These are phyloP conservation scores for Osmoderma eremita DNA, from an alignment of 2,888 invertebrate genomes.

Conservation along the genomic window DNA sequence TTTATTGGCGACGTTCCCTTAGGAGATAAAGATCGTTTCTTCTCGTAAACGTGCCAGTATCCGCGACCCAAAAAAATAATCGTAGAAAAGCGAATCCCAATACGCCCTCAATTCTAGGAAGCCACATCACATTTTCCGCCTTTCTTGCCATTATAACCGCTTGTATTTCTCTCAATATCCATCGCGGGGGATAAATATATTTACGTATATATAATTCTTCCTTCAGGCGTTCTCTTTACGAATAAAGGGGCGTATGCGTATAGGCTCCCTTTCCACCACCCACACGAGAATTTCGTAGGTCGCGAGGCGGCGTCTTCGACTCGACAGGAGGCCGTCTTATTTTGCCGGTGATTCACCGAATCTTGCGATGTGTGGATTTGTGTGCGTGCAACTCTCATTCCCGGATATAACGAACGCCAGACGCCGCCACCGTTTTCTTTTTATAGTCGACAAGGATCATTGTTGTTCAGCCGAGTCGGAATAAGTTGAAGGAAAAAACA, in stretches of 20 bases:
- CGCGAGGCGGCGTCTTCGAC: neutral
- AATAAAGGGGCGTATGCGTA: neutral
- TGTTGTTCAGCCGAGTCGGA: slow-evolving; percentile 6
- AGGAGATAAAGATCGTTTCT: neutral
- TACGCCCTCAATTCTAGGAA: no score
- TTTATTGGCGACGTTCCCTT: neutral
- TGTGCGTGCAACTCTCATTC: slow-evolving; percentile 1
- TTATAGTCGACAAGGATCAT: slow-evolving; percentile 4
- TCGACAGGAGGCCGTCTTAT: neutral
- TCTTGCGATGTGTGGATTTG: neutral
- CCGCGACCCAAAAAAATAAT: neutral
- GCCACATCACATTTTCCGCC: no score
- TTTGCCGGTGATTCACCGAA: slow-evolving; percentile 7
- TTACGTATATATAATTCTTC: neutral
- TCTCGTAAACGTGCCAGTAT: neutral
- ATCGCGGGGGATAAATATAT: neutral
- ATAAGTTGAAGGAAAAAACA: neutral
- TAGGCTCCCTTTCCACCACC: neutral
- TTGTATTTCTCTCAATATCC: neutral
- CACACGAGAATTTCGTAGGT: slow-evolving; percentile 9
- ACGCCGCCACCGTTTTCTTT: slow-evolving; percentile 22
- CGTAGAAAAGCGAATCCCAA: no score
- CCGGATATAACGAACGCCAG: neutral
- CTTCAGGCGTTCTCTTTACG: neutral
- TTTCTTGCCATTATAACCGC: neutral